A percentile compares a stretch with the other conserved stretches of the same genome.
Evolutionary conservation across 2,113 vertebrate species (phyloP).

Genomic region (Condylura cristata): DNA sequence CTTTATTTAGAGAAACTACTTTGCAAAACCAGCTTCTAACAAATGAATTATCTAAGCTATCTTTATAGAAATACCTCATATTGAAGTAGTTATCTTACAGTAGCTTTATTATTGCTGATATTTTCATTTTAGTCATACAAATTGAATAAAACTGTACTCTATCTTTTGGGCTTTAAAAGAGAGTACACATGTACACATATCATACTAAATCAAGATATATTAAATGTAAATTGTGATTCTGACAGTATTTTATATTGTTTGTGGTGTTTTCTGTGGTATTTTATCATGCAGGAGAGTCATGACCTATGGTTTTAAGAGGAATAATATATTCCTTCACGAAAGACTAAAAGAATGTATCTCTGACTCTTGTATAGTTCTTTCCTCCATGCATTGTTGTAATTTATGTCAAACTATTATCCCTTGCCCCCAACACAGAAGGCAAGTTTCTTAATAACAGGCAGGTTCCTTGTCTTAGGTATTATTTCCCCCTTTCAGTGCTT

Average conservation of each 20-base stretch:
- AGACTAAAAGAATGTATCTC: neutral
- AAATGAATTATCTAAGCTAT: neutral
- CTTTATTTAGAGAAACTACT: neutral
- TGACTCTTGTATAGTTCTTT: neutral
- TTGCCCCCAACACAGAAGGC: neutral
- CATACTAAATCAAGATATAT: neutral
- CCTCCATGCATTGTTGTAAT: neutral
- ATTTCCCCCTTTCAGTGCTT: neutral
- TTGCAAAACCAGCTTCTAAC: neutral
- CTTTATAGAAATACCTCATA: neutral
- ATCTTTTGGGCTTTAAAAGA: neutral
- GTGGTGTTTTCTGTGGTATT: neutral
- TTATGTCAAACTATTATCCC: neutral
- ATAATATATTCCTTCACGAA: neutral
- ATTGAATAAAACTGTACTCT: neutral
- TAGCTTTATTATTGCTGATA: neutral
- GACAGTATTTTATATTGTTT: neutral
- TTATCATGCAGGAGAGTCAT: neutral
- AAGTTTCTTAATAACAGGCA: neutral
- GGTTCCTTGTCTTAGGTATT: neutral
- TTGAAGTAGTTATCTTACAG: neutral
- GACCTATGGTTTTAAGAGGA: neutral
- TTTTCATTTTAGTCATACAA: slow-evolving; percentile 8
- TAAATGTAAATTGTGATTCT: neutral
- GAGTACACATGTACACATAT: neutral